Conservation (phyloP, 2,888 invertebrate species). For the Scaptomyza flava region DNA sequence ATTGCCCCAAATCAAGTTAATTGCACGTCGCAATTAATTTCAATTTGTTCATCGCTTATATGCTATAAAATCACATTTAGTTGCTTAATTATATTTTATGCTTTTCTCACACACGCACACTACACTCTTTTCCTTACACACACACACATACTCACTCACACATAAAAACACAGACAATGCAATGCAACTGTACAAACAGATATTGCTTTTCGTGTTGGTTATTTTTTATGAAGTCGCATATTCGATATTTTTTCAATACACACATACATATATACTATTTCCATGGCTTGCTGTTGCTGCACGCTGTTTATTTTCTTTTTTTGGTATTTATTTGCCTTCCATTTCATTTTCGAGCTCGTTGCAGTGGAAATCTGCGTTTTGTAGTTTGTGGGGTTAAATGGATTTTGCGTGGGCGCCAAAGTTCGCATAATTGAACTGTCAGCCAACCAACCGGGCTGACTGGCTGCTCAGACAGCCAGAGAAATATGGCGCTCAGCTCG, state of each 20-base stretch:
- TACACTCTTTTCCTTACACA: slow-evolving; percentile 13
- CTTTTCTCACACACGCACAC: slow-evolving; percentile 25
- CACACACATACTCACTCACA: slow-evolving; percentile 13
- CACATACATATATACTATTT: slow-evolving; percentile 40
- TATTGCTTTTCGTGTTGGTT: slow-evolving; percentile 67
- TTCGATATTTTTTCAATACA: slow-evolving; percentile 19
- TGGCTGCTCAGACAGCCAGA: slow-evolving; percentile 34
- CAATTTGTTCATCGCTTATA: slow-evolving; percentile 69
- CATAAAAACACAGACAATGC: slow-evolving; percentile 30
- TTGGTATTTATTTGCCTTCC: slow-evolving; percentile 11
- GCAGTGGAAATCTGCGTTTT: slow-evolving; percentile 18
- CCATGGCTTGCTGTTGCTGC: slow-evolving; percentile 54
- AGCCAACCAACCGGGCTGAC: slow-evolving; percentile 39
- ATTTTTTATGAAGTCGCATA: slow-evolving; percentile 5
- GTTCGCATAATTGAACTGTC: slow-evolving; percentile 76
- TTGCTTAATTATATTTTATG: slow-evolving; percentile 81
- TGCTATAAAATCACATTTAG: slow-evolving; percentile 83
- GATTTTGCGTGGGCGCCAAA: slow-evolving; percentile 37
- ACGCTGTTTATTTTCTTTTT: slow-evolving; percentile 28
- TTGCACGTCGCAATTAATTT: slow-evolving; percentile 53
- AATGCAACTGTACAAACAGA: slow-evolving; percentile 61
- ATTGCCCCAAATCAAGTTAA: slow-evolving; percentile 17
- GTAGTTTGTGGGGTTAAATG: slow-evolving; percentile 18
- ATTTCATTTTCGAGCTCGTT: slow-evolving; percentile 10
- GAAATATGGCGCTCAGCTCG: slow-evolving; percentile 41